Evolutionary conservation across 2,888 invertebrate species (phyloP), one percentile per base, ranked within the genome.

Genomic region (Eristalinus sepulchralis): DNA sequence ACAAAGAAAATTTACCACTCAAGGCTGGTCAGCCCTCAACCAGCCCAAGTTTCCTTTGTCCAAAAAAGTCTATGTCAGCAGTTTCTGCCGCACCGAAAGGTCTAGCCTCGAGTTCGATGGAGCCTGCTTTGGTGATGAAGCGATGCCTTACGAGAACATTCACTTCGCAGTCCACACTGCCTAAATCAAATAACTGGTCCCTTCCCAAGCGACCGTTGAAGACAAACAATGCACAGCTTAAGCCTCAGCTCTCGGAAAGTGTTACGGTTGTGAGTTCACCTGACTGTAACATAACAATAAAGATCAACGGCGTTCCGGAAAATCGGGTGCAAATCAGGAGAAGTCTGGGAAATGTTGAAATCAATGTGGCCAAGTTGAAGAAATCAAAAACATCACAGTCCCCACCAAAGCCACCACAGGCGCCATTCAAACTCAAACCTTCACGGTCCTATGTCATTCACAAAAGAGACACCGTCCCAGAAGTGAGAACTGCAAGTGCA

Each of bases 1-100:
- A 85, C 67, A 86, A 76, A 13, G 73, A 86, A 47, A 81, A 71
- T 71, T 62, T 9, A 62, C n/a, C 64, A 59, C 17, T 27, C 31
- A 27, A 64, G 59, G 4, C 11, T 57, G 13, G 57, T 11, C 24
- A 22, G 24, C 11, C 24, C 13, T 24, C 57, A 24, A 11, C 57
- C 22, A 57, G 24, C 17, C 76, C 17, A 31, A 39, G 20, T 67
- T 6, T 5, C 22, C 24, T 34, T 24, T 17, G 47, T 22, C 11
- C n/a, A 80, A 9, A 62, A 62, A 57, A 6, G 20, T 13, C 47
- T 6, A 9, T 55, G 47, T n/a, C 72, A 72, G 13, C 60, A 22
- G 17, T 53, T 55, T n/a, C 53, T 1, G n/a, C 47, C 8, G 2
- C 17, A 6, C 8, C 47, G 5, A 47, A 47, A 17, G 17, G 8